Evolutionary conservation across 2,113 vertebrate genomes (phyloP).

Genomic region (Rutilus rutilus): DNA sequence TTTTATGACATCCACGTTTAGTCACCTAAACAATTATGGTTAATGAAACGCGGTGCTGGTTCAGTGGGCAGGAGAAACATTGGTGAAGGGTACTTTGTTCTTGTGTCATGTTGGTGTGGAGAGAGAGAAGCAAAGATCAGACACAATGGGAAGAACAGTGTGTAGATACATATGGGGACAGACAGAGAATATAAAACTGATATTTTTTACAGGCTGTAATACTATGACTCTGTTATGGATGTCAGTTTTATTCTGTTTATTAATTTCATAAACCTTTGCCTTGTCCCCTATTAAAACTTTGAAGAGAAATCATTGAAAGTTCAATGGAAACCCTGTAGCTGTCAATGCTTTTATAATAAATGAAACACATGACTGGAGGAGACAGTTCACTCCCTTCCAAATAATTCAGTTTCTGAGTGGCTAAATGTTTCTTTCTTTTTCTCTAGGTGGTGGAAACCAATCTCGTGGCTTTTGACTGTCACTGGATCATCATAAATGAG

Average conservation of each 20-base stretch:
- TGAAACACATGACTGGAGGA: neutral
- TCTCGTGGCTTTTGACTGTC: slow-evolving; percentile 98
- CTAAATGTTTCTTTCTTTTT: neutral
- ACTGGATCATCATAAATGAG: slow-evolving; percentile 99
- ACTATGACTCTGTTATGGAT: neutral
- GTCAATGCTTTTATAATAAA: neutral
- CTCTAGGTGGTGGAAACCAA: slow-evolving; percentile 97
- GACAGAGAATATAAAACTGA: neutral
- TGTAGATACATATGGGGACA: neutral
- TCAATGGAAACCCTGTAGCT: neutral
- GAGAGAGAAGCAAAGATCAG: neutral
- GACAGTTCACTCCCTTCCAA: neutral
- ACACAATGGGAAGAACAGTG: neutral
- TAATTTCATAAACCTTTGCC: neutral
- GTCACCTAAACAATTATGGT: slow-evolving; percentile 75
- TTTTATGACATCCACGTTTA: slow-evolving; percentile 70
- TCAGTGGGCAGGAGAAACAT: slow-evolving; percentile 34
- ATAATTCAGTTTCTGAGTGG: neutral
- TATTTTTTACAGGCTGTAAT: neutral
- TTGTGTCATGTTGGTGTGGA: neutral
- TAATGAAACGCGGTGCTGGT: slow-evolving; percentile 71
- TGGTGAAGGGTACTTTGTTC: neutral
- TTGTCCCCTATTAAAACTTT: slow-evolving; percentile 3
- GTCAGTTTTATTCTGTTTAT: neutral
- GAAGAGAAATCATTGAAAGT: neutral